phyloP scores from a whole-genome alignment of 2,797 vertebrate genomes.

The Rhinatrema bivittatum region DNA sequence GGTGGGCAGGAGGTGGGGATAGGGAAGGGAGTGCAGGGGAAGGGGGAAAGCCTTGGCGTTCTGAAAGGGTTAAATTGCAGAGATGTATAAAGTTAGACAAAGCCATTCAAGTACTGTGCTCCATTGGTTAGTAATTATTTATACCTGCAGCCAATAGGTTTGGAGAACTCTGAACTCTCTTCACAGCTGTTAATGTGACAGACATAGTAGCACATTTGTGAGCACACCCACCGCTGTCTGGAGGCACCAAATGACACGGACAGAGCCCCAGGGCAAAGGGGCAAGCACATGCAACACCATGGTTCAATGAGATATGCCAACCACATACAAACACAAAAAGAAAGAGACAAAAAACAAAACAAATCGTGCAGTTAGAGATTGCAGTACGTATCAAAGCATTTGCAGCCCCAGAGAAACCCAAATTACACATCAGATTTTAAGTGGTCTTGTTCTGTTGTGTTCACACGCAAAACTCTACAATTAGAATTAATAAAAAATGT shows the following conservation, averaged over 20 bases:
- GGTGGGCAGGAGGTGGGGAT: no score
- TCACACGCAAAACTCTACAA: conserved; percentile 15
- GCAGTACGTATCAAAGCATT: conserved; percentile 6
- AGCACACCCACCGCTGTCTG: conserved; percentile 92
- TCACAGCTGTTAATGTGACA: conserved; percentile 88
- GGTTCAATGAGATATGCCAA: conserved; percentile 13
- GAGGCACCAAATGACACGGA: conserved; percentile 73
- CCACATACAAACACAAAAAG: conserved; percentile 1
- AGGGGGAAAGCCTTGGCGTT: no score
- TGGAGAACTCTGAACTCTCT: conserved; percentile 96
- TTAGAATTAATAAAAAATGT: conserved; percentile 6
- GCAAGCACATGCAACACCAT: conserved; percentile 67
- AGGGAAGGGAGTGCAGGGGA: no score
- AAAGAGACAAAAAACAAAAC: no score
- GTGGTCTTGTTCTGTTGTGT: conserved; percentile 13
- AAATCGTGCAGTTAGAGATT: conserved; percentile 24
- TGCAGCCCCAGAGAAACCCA: conserved; percentile 11
- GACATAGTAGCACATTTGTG: conserved; percentile 85
- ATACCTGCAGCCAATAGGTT: conserved; percentile 88
- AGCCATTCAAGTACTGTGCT: conserved; percentile 13
- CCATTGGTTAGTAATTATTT: conserved; percentile 34
- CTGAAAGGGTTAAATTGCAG: conserved; percentile 4
- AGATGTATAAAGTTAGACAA: conserved; percentile 6
- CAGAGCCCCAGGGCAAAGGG: conserved; percentile 50
- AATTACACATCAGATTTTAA: conserved; percentile 3